Conservation (phyloP, 35 echinoderm and acorn worm species). For the Diadema setosum region DNA sequence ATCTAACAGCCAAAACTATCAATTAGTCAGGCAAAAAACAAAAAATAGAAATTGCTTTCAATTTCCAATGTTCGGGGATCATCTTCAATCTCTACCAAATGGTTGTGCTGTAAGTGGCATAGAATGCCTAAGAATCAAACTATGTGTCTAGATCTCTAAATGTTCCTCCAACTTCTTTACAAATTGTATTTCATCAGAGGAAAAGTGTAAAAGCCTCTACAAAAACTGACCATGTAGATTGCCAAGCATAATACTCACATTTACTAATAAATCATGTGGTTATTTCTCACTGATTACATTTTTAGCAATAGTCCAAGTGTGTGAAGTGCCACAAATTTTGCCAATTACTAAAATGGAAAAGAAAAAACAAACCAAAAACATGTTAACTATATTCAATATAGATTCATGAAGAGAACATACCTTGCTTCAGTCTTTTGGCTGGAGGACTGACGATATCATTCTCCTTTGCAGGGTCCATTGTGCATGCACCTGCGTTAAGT, state of each 20-base stretch:
- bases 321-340: not conserved
- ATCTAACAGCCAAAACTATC: too few species aligned
- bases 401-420: not conserved
- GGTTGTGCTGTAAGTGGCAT: too few species aligned
- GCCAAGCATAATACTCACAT: not conserved
- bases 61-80: too few species aligned
- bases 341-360: not conserved
- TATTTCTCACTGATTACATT: too few species aligned
- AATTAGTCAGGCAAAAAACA: not conserved
- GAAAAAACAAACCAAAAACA: not conserved
- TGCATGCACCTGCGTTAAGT: not conserved
- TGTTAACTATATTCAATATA: not conserved
- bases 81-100: too few species aligned
- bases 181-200: too few species aligned
- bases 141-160: too few species aligned
- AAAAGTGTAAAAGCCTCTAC: too few species aligned
- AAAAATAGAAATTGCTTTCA: not conserved
- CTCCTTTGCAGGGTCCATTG: not conserved
- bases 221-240: too few species aligned
- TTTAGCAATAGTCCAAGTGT: too few species aligned
- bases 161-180: too few species aligned
- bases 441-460: conserved; percentile 27
- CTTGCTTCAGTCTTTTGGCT: conserved; percentile 74
- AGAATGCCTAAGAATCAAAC: too few species aligned
- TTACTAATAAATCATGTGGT: not conserved